phyloP scores from a whole-genome alignment of 2,888 invertebrate species.

The Agrotis ipsilon region DNA sequence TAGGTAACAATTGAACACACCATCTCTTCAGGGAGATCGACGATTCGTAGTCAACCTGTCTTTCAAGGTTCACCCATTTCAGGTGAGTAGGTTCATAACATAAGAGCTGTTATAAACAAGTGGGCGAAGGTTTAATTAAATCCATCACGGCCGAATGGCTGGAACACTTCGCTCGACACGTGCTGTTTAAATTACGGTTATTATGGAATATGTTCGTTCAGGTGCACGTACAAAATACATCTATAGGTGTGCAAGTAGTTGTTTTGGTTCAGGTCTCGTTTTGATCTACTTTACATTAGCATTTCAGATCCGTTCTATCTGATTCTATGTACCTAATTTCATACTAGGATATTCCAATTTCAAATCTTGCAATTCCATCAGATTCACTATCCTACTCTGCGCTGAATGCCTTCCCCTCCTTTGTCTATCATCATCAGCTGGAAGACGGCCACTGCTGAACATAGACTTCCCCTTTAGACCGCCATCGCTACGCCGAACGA shows the following conservation, averaged over 20 bases:
- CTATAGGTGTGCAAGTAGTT: not conserved
- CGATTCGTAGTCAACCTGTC: not conserved
- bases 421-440: no score
- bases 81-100: not conserved
- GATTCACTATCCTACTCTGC: no score
- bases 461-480: no score
- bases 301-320: no score
- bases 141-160: slow-evolving; percentile 35
- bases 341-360: not conserved
- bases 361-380: not conserved
- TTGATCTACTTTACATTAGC: not conserved
- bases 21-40: not conserved
- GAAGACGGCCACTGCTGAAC: no score
- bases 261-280: not conserved
- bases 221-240: slow-evolving; percentile 2
- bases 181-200: slow-evolving; percentile 37
- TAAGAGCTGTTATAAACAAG: slow-evolving; percentile 25
- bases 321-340: not conserved
- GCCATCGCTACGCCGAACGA: no score
- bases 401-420: no score
- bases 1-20: not conserved
- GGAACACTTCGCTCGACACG: slow-evolving; percentile 47
- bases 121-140: slow-evolving; percentile 23
- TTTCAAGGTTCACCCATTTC: slow-evolving; percentile 1
- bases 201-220: slow-evolving; percentile 11